Evolutionary conservation across 1,140 invertebrate genomes (phyloP), one percentile per base, ranked within the genome.

Genomic region (Drosophila melanica): DNA sequence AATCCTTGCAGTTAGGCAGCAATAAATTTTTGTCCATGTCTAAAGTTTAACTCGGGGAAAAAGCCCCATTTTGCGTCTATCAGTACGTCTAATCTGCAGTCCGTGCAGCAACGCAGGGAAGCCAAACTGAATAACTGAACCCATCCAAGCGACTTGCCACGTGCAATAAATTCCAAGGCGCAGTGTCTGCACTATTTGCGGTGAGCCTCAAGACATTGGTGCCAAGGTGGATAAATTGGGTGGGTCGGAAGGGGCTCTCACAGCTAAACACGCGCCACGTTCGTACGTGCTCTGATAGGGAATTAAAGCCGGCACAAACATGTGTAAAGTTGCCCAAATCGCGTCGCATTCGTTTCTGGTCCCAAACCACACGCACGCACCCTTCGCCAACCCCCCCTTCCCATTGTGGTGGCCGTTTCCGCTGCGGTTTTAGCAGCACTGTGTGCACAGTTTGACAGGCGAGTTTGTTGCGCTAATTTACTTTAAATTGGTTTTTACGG

Each of bases 151-250:
- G 78, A 87, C 62, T 87, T 81, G 57, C 82, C 82, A 86, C 82
- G 82, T 86, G 82, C 82, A 81, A 86, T 87, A 86, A 86, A 86
- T 86, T 87, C 75, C 57, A 81, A 76, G 82, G 75, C 79, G 82
- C 75, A 73, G 68, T 69, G 78, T 86, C 71, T 86, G 82, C 82
- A 86, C 82, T 86, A 87, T 87, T 86, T 79, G 79, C 37, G 59
- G 55, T 37, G 48, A 77, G 73, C 77, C 81, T 72, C 68, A 72
- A 79, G 80, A 75, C 76, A 79, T 84, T 37, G 58, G 39, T 60
- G 57, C 37, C 18, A 62, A 48, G 50, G 37, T 63, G 50, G 55
- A 7, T 14, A n/a, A 44, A 11, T 41, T n/a, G 4, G 18, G 53
- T n/a, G n/a, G n/a, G n/a, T n/a, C n/a, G n/a, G n/a, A n/a, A n/a